These are phyloP conservation scores for Ciconia stormi DNA, from an alignment of 2,113 vertebrate species.

Conservation along the genomic window DNA sequence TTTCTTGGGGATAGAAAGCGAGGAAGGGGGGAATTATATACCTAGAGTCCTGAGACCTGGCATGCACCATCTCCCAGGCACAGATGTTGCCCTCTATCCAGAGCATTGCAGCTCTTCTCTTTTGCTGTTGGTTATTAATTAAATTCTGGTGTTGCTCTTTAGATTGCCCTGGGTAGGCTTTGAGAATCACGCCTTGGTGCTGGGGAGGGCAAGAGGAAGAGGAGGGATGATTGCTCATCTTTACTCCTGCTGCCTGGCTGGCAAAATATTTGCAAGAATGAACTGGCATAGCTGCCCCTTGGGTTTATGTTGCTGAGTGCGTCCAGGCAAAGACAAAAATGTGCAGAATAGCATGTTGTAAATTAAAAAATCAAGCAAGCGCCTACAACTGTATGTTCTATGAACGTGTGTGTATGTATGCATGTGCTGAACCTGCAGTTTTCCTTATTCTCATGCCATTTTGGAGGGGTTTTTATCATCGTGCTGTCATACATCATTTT, in stretches of 20 bases:
- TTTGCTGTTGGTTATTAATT: not conserved
- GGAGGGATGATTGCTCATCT: not conserved
- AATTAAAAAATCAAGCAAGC: not conserved
- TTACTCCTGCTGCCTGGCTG: not conserved
- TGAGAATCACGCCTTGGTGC: not conserved
- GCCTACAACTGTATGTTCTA: not conserved
- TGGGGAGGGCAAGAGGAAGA: not conserved
- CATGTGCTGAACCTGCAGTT: not conserved
- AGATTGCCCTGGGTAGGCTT: not conserved
- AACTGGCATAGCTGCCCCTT: not conserved
- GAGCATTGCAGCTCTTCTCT: not conserved
- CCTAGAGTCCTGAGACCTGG: not conserved
- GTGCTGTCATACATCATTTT: not conserved
- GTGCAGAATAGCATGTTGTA: fast-evolving
- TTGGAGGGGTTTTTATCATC: not conserved
- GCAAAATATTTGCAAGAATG: not conserved
- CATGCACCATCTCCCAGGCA: not conserved
- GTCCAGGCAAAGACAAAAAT: not conserved
- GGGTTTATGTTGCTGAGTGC: not conserved
- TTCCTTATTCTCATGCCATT: not conserved
- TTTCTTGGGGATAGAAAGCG: not conserved
- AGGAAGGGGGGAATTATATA: not conserved
- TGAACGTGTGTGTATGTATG: not conserved
- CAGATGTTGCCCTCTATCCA: not conserved
- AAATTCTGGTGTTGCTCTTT: not conserved